Evolutionary conservation across 2,888 invertebrate genomes (phyloP), one percentile per base, ranked within the genome.

Genomic region (Halocaridina rubra): DNA sequence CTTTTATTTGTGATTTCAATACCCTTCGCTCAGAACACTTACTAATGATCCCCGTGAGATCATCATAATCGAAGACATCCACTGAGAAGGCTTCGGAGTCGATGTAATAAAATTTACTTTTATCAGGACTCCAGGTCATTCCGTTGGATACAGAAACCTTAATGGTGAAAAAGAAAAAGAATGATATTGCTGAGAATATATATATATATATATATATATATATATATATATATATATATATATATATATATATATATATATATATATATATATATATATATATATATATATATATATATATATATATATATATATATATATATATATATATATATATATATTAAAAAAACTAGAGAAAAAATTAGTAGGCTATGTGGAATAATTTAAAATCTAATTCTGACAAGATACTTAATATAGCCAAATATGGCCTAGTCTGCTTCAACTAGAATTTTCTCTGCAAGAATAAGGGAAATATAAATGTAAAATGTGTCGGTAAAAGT

Each of bases 51-150:
- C 95, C 96, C 10, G 91, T 91, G 1, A 91, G 91, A 0, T 93
- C 89, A 88, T 95, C 92, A 89, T 93, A 96, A 90, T 95, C 94
- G 89, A 94, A 96, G 5, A 93, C 94, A 80, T 93, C 94, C 1
- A 96, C 92, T 89, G 93, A 93, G 46, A 92, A 91, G 0, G 94
- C 94, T 0, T 93, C 92, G 0, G 95, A 93, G 91, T 96, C 96
- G 59, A 95, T 95, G 90, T 94, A 96, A 91, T 94, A 96, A 92
- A 96, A 93, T 89, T 93, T 93, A 86, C 93, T 92, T 89, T 94
- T 93, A 89, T 94, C 94, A 0, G 91, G 90, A 24, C 93, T 94
- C 96, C 96, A 96, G 0, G 94, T 94, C 5, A 96, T 90, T 0
- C 96, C 96, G 89, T 96, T 96, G 67, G 96, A 95, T n/a, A 95